Evolutionary conservation across 2,797 vertebrate genomes (phyloP).

Genomic region (Tragopan temminckii): DNA sequence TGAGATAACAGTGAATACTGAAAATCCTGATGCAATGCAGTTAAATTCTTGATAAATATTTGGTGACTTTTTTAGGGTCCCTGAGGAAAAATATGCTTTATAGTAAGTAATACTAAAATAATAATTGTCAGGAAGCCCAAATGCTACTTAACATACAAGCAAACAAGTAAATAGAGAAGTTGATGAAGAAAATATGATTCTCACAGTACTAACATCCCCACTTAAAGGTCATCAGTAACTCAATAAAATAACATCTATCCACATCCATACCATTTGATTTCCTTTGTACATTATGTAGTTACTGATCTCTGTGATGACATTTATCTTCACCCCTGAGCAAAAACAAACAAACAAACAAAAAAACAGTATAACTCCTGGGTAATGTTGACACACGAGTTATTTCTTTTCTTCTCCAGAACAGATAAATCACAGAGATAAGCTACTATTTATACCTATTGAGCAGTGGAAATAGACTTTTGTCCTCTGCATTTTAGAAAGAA

Average conservation of each 20-base stretch:
- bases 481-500: background rate
- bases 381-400: background rate
- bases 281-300: background rate
- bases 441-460: background rate
- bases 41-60: background rate
- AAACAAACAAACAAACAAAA: background rate
- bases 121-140: background rate
- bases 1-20: background rate
- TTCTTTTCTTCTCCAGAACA: background rate
- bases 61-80: background rate
- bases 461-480: background rate
- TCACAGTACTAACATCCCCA: background rate
- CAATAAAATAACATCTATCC: background rate
- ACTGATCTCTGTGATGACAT: background rate
- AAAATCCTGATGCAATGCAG: background rate
- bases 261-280: background rate
- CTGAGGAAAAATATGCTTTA: background rate
- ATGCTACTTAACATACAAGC: background rate
- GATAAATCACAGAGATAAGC: background rate
- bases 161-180: background rate
- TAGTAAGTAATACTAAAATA: background rate
- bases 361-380: background rate
- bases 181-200: background rate
- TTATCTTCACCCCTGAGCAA: background rate
- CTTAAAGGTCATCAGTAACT: constrained; percentile 25